Base-by-base conservation (phyloP, 1,140 invertebrate species). In the Mamestra configurata region DNA sequence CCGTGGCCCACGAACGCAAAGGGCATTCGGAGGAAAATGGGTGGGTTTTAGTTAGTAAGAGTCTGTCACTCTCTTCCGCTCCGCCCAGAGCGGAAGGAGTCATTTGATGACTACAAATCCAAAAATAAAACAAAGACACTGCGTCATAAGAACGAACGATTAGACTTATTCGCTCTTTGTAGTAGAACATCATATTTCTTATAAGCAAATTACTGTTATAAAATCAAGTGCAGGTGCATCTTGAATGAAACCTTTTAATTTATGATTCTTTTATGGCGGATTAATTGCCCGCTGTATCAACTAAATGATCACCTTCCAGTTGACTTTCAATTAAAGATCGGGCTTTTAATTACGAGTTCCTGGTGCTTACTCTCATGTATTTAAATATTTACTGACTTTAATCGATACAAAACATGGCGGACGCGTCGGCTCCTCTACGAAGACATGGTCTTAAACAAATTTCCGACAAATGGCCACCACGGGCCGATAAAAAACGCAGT, bases 361-460 rank as follows among this genome's bases (percentile, higher is more conserved):
- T 49, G 66, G 66, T 27, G 40, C 40, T 70, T 27, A 43, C 66
- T 70, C 22, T n/a, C 22, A n/a, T 37, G 66, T 46, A 70, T 70
- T 70, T 49, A 49, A 70, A 70, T 70, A 70, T 70, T 70, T 46
- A 49, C 40, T n/a, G 10, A 27, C 66, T 27, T 66, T 18, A n/a
- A 64, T 64, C 35, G 18, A 13, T 68, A 68, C 15, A 15, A n/a
- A 70, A 43, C 66, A 46, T 70, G 66, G 22, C 40, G 13, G 22
- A 6, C 13, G 31, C 27, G 61, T 66, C 37, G 18, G 15, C 2
- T n/a, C 13, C 15, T 27, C 40, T 46, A 15, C 59, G 11, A 18
- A n/a, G 31, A 61, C 59, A 70, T 40, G 13, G 22, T 49, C 31
- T 49, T 70, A 49, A 70, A 70, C 66, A 43, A 70, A 43, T 70